phyloP scores from a whole-genome alignment of 1,140 invertebrate species.

The Macrosteles quadrilineatus region DNA sequence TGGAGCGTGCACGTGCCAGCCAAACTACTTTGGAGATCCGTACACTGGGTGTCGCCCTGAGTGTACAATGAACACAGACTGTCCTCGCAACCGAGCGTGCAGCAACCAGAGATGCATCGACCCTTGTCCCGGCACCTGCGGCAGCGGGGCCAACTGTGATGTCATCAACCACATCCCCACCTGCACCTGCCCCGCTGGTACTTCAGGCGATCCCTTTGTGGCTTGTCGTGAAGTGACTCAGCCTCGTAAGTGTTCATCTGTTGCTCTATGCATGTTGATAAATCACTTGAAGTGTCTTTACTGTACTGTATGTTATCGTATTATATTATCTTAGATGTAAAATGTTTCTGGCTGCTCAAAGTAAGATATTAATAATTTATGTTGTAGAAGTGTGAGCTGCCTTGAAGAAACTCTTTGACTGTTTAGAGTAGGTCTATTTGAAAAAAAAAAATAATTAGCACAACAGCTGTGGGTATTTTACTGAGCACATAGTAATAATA shows the following conservation, averaged over 20 bases:
- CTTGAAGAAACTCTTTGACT: too few relatives aligned
- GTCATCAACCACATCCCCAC: constrained; percentile 70
- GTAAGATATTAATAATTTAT: too few relatives aligned
- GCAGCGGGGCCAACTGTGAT: constrained; percentile 70
- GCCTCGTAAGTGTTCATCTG: constrained; percentile 43
- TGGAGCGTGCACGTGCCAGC: constrained; percentile 71
- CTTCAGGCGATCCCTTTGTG: constrained; percentile 77
- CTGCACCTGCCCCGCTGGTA: constrained; percentile 66
- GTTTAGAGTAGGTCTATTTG: too few relatives aligned
- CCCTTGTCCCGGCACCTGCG: constrained; percentile 79
- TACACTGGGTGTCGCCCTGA: constrained; percentile 70
- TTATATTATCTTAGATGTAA: too few relatives aligned
- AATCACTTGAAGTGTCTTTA: too few relatives aligned
- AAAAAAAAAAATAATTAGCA: too few relatives aligned
- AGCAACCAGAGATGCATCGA: constrained; percentile 75
- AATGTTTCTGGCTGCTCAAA: too few relatives aligned
- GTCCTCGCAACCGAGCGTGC: constrained; percentile 72
- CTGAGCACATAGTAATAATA: too few relatives aligned
- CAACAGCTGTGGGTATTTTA: too few relatives aligned
- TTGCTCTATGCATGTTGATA: too few relatives aligned
- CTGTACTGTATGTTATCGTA: too few relatives aligned
- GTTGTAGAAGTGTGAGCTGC: too few relatives aligned
- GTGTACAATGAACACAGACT: constrained; percentile 82
- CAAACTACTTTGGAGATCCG: constrained; percentile 75
- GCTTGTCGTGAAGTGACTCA: constrained; percentile 55